Conservation (phyloP, 2,888 invertebrate genomes). For the Phasia obesa region DNA sequence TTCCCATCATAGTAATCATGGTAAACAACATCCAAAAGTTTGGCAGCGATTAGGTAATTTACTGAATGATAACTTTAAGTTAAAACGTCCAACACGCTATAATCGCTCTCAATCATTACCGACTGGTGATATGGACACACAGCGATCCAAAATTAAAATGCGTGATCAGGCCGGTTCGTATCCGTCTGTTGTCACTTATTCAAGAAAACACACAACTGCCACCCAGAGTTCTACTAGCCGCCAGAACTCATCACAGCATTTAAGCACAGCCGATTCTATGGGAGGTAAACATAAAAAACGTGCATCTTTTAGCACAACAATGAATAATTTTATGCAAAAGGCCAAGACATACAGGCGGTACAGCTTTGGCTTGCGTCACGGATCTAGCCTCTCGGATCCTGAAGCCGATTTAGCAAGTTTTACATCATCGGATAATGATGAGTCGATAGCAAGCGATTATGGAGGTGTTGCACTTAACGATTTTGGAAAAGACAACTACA, state of each 20-base stretch:
- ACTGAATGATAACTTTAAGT: slow-evolving; percentile 90
- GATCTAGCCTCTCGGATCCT: slow-evolving; percentile 88
- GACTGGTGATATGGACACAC: slow-evolving; percentile 85
- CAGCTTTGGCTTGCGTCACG: slow-evolving; percentile 82
- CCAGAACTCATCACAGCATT: slow-evolving; percentile 14
- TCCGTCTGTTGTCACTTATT: slow-evolving; percentile 74
- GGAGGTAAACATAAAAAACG: slow-evolving; percentile 84
- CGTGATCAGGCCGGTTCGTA: slow-evolving; percentile 76
- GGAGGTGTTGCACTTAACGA: slow-evolving; percentile 46
- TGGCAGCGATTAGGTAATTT: slow-evolving; percentile 85
- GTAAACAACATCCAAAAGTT: slow-evolving; percentile 74
- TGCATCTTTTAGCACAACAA: slow-evolving; percentile 88
- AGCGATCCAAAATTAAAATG: slow-evolving; percentile 70
- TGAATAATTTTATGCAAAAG: slow-evolving; percentile 93
- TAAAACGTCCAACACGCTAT: slow-evolving; percentile 74
- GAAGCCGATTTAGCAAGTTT: slow-evolving; percentile 86
- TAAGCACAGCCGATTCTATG: background rate
- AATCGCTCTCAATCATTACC: slow-evolving; percentile 92
- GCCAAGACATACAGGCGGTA: slow-evolving; percentile 86
- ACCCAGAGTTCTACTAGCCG: slow-evolving; percentile 21
- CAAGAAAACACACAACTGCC: slow-evolving; percentile 75
- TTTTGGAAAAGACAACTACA: background rate
- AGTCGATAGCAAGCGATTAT: slow-evolving; percentile 74
- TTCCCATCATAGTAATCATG: slow-evolving; percentile 1
- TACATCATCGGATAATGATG: slow-evolving; percentile 80